A percentile compares a stretch with the other conserved stretches of the same genome.
Conservation (phyloP, 1,140 invertebrate genomes). For the Rhynchophorus ferrugineus region DNA sequence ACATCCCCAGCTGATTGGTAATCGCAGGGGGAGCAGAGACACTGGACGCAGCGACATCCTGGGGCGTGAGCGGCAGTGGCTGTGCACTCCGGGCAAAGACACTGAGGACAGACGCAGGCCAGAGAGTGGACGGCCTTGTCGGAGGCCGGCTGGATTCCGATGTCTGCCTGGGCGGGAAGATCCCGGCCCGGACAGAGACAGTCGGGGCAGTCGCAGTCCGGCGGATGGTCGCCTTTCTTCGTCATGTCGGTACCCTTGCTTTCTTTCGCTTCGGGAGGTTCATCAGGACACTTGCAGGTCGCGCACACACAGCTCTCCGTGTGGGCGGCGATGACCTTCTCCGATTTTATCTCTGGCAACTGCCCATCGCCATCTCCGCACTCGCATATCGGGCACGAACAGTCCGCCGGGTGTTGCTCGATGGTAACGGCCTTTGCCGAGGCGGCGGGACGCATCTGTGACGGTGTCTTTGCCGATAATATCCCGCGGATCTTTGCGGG, state of each 20-base stretch:
- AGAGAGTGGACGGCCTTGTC: slow-evolving; percentile 1
- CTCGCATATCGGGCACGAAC: slow-evolving; percentile 12
- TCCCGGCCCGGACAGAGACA: slow-evolving; percentile 19
- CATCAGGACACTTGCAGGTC: slow-evolving; percentile 10
- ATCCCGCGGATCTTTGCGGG: slow-evolving; percentile 8
- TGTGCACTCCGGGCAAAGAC: slow-evolving; percentile 11
- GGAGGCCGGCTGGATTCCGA: not conserved
- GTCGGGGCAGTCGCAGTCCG: slow-evolving; percentile 18
- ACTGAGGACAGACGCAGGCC: slow-evolving; percentile 9
- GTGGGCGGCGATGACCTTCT: not conserved
- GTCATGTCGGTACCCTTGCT: slow-evolving; percentile 9
- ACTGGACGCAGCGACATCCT: slow-evolving; percentile 12
- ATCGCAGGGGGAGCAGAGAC: slow-evolving; percentile 14
- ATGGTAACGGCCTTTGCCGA: not conserved
- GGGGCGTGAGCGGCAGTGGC: slow-evolving; percentile 1
- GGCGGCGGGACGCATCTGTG: no score
- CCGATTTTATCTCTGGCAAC: not conserved
- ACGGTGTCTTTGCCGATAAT: not conserved
- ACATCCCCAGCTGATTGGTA: not conserved
- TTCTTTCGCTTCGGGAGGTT: not conserved
- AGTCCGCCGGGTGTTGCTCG: not conserved
- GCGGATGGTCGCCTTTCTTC: slow-evolving; percentile 14
- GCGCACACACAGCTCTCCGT: slow-evolving; percentile 3
- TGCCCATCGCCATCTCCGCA: slow-evolving; percentile 1
- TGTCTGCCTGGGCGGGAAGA: slow-evolving; percentile 10